Evolutionary conservation across 2,797 vertebrate genomes (phyloP).

Genomic region (Sebastolobus altivelis): DNA sequence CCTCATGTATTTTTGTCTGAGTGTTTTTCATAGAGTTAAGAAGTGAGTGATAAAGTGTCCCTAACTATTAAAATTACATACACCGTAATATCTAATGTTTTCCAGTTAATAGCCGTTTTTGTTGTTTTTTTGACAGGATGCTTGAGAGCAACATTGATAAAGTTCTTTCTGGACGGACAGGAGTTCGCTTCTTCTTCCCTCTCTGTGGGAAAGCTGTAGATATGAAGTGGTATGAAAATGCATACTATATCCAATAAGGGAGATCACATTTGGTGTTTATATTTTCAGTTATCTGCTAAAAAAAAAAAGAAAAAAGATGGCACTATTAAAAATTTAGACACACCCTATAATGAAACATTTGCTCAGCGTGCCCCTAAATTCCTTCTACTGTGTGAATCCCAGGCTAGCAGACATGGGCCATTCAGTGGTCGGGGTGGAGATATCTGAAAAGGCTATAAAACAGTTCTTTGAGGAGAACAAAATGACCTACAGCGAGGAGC

Average conservation of each 20-base stretch:
- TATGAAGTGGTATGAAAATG: conserved; percentile 92
- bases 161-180: conserved; percentile 82
- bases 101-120: neutral
- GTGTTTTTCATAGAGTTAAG: neutral
- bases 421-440: conserved; percentile 90
- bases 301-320: too few relatives aligned
- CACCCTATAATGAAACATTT: too few relatives aligned
- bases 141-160: conserved; percentile 86
- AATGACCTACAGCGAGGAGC: conserved; percentile 87
- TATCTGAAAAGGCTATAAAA: conserved; percentile 88
- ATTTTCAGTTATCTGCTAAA: too few relatives aligned
- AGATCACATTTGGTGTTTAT: neutral
- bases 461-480: conserved; percentile 91
- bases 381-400: conserved; percentile 19
- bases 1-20: neutral
- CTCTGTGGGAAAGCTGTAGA: conserved; percentile 97
- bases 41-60: neutral
- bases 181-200: conserved; percentile 91
- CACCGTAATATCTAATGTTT: neutral
- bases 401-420: conserved; percentile 94
- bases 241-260: rapidly evolving
- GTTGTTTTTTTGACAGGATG: conserved; percentile 77
- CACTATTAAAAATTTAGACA: too few relatives aligned
- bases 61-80: neutral
- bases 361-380: too few relatives aligned